phyloP scores from a whole-genome alignment of 1,140 invertebrate genomes.

The Cardiocondyla obscurior region DNA sequence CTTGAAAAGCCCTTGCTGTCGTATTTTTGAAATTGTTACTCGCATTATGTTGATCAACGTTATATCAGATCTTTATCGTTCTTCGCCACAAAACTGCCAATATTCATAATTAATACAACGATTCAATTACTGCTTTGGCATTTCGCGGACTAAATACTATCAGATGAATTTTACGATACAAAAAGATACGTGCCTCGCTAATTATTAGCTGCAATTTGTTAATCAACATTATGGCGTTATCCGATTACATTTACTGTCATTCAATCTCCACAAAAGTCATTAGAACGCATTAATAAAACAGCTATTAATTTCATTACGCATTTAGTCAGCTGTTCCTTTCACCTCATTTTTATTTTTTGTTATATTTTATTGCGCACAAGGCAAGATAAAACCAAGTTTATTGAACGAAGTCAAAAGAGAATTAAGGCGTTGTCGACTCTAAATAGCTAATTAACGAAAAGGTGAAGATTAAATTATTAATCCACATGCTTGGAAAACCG shows the following conservation, averaged over 20 bases:
- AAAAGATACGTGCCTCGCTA: slow-evolving; percentile 29
- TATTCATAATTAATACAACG: slow-evolving; percentile 28
- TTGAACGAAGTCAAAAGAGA: neutral
- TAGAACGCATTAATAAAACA: slow-evolving; percentile 25
- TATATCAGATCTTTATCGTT: neutral
- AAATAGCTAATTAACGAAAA: slow-evolving; percentile 4
- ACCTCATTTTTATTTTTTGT: neutral
- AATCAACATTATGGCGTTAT: slow-evolving; percentile 24
- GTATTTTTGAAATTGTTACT: neutral
- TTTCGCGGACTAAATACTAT: slow-evolving; percentile 17
- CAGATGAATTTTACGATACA: slow-evolving; percentile 28
- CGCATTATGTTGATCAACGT: slow-evolving; percentile 5
- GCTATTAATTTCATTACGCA: slow-evolving; percentile 45
- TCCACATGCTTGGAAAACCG: neutral
- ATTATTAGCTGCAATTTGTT: slow-evolving; percentile 39
- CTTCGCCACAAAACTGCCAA: neutral
- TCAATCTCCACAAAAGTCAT: slow-evolving; percentile 15
- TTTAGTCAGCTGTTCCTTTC: slow-evolving; percentile 11
- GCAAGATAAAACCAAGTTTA: neutral
- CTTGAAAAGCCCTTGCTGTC: neutral
- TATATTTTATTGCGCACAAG: neutral
- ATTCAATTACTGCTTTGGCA: slow-evolving; percentile 19
- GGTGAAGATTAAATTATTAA: slow-evolving; percentile 17
- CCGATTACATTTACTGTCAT: slow-evolving; percentile 37
- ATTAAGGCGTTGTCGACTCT: neutral